Evolutionary conservation across 2,888 invertebrate genomes (phyloP), one percentile per base, ranked within the genome.

Genomic region (Macropis europaea): DNA sequence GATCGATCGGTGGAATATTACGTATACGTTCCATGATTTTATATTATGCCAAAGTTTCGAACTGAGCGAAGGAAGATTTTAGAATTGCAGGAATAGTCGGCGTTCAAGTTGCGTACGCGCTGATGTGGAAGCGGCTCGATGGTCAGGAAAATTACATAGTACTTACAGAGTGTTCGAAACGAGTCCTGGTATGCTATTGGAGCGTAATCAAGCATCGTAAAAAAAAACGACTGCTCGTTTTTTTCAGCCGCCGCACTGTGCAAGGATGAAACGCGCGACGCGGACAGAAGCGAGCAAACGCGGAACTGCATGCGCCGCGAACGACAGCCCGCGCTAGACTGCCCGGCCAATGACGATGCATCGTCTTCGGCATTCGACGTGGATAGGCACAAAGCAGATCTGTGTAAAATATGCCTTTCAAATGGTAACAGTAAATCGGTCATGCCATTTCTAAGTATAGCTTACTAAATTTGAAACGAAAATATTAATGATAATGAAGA

Each of bases 321-420:
- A 71, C 81, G 81, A 81, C 73, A 76, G 81, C 40, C 60, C 57
- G 76, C 81, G 67, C 76, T 48, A 81, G 71, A 81, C 81, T 80
- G 79, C 66, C 66, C 60, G 34, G 42, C 42, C 61, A 67, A 73
- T 76, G 70, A 79, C 79, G 79, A 73, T 63, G 70, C 78, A 63
- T 76, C 76, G 70, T 81, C 73, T 75, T 78, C 42, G 60, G 70
- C 60, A 61, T 71, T 57, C 61, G 68, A 57, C 60, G 61, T 62
- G 75, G 72, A 81, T 75, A 66, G 64, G 53, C 38, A 76, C 73
- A 62, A 69, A n/a, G n/a, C n/a, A n/a, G n/a, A n/a, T n/a, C n/a
- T n/a, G n/a, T n/a, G n/a, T n/a, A n/a, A n/a, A n/a, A n/a, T n/a
- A n/a, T n/a, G n/a, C n/a, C n/a, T n/a, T n/a, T n/a, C n/a, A n/a